Conservation (phyloP, 2,888 invertebrate species). For the Noctuana brunneofusca region DNA sequence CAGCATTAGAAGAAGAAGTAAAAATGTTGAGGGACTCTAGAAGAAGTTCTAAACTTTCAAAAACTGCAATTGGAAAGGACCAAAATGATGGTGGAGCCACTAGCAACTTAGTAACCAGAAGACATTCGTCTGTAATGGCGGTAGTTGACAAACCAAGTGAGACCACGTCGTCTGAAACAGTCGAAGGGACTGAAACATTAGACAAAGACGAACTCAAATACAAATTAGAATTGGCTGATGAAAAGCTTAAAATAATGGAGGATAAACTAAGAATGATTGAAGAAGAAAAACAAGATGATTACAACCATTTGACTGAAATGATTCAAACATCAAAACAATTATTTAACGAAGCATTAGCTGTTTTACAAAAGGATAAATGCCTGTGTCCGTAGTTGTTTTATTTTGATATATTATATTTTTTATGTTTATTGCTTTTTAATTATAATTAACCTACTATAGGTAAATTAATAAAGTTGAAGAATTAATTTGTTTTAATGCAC, state of each 20-base stretch:
- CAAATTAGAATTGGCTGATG: constrained; percentile 84
- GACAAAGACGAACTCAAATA: constrained; percentile 72
- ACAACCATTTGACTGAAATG: constrained; percentile 79
- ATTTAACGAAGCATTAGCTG: constrained; percentile 79
- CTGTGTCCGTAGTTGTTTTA: constrained; percentile 53
- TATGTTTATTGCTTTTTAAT: no score
- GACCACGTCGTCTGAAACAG: constrained; percentile 51
- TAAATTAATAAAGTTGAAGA: no score
- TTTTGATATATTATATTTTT: constrained; percentile 16
- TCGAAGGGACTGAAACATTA: constrained; percentile 54
- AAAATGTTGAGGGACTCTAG: constrained; percentile 54
- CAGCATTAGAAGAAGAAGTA: constrained; percentile 56
- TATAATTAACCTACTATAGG: no score
- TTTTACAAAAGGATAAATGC: constrained; percentile 73
- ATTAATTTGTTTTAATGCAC: no score
- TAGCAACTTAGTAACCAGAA: constrained; percentile 47
- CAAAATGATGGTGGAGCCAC: constrained; percentile 42
- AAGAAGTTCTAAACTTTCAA: constrained; percentile 59
- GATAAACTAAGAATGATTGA: constrained; percentile 84
- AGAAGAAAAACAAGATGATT: constrained; percentile 84
- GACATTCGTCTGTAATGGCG: constrained; percentile 54
- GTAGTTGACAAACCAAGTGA: constrained; percentile 59
- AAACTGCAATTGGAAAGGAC: constrained; percentile 52
- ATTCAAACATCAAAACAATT: constrained; percentile 81
- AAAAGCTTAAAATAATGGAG: constrained; percentile 85